Base-by-base conservation (phyloP, 2,797 vertebrate genomes). In the Micromesistius poutassou region DNA sequence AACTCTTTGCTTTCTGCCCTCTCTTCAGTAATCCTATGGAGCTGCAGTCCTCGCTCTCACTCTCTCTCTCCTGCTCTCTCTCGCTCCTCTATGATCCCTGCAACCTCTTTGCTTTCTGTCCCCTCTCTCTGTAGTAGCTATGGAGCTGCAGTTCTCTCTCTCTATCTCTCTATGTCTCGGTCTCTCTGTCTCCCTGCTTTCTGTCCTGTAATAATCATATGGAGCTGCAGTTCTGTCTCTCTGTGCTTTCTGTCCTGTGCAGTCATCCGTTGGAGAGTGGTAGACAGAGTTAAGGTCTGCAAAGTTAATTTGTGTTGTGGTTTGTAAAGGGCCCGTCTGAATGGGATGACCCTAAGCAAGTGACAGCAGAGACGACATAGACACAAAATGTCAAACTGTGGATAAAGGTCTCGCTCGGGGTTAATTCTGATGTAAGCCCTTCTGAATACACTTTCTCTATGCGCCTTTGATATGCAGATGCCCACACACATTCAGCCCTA, bases 371-470 rank as follows among this genome's bases (percentile, higher is more conserved):
- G 50, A 89, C 83, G 85, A 84, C 73, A 76, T 82, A 85, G 87
- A 89, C 88, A 86, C 84, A 79, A 87, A 83, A 22, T 42, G 86
- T 84, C 89, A 87, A 85, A 89, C 83, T 87, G 76, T 62, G 5
- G 7, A 62, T 62, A 62, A 88, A 76, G 73, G 82, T 89, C 86
- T 89, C 85, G 84, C 72, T 86, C 89, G 85, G 76, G 84, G 83
- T 91, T 90, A 88, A 91, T 89, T 80, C 79, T 83, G 86, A 87
- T 80, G 78, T 82, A 86, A 83, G 82, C 83, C 78, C 82, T 80
- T 83, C 86, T 83, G 72, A 83, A 76, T 71, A 82, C 76, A 76
- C 79, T 77, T 33, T 77, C 50, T 55, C 22, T 6, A 62, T 62
- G n/a, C n/a, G 5, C 55, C 73, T 13, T 40, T 13, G 14, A n/a